Base-by-base conservation (phyloP, 2,888 invertebrate species). In the Bruchidius siliquastri region DNA sequence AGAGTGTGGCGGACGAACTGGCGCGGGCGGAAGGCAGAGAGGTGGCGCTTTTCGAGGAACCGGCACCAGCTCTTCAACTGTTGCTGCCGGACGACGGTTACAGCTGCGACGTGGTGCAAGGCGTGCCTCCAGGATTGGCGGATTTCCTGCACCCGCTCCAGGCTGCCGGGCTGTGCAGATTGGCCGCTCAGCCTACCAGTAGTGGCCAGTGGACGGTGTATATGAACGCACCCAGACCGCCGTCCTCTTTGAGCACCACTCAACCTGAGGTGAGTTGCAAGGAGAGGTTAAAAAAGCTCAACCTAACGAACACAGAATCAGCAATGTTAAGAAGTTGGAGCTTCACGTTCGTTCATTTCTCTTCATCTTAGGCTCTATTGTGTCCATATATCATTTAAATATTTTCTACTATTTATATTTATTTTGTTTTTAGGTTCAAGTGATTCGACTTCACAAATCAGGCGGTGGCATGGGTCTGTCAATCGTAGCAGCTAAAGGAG, bases 381-480 rank as follows among this genome's bases (percentile, higher is more conserved):
- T n/a, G n/a, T n/a, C n/a, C n/a, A n/a, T n/a, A n/a, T 26, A 4
- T 1, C 6, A 21, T n/a, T 20, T 22, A 26, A n/a, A 20, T 10
- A 8, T 1, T 21, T 71, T 2, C 49, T 26, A 2, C 2, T 4
- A 4, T 26, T 8, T 8, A 26, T 26, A 26, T 72, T 67, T 73
- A 67, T 72, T 72, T 78, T n/a, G n/a, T n/a, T n/a, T 79, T 32
- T 73, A 86, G 86, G 82, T 96, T 75, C 93, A 95, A 84, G 90
- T 94, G 73, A 95, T 98, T 81, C 93, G 96, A 84, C 90, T 98
- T 77, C 94, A 96, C 85, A 98, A 99, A 88, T 96, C 96, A 83
- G 93, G 95, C 77, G 96, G 95, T 83, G 98, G 99, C 77, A 98
- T 99, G 94, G 99, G 99, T 18, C 90, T 99, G 81, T 98, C 98